A percentile compares a stretch with the other conserved stretches of the same genome.
phyloP scores from a whole-genome alignment of 2,888 invertebrate genomes.

The Monopis laevigella region DNA sequence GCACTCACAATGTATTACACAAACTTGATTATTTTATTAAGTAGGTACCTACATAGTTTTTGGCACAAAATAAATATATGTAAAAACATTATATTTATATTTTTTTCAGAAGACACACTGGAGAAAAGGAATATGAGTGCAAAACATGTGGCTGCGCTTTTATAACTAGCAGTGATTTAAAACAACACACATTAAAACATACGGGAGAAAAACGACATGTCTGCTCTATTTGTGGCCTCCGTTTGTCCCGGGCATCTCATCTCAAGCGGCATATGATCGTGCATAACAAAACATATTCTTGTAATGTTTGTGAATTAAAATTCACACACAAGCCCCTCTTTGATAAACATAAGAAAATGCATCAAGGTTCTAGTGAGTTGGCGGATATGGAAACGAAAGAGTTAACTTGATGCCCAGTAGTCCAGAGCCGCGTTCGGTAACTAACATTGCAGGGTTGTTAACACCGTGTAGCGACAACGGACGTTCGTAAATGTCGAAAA shows the following conservation, averaged over 20 bases:
- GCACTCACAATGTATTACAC: too few species aligned
- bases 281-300: conserved; percentile 27
- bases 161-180: conserved; percentile 54
- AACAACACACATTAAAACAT: conserved; percentile 47
- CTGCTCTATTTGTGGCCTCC: conserved; percentile 45
- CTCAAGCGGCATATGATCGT: conserved; percentile 44
- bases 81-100: background rate
- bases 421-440: too few species aligned
- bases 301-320: conserved; percentile 29
- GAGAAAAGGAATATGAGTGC: conserved; percentile 56
- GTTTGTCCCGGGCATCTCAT: conserved; percentile 47
- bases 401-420: too few species aligned
- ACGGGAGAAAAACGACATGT: conserved; percentile 45
- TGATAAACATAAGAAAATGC: conserved; percentile 33
- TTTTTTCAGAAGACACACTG: conserved; percentile 45
- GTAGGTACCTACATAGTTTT: too few species aligned
- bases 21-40: too few species aligned
- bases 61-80: too few species aligned
- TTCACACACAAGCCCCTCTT: conserved; percentile 33
- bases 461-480: too few species aligned
- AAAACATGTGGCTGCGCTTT: conserved; percentile 46
- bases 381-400: too few species aligned
- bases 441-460: too few species aligned
- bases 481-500: too few species aligned
- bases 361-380: too few species aligned